Base-by-base conservation (phyloP, 2,113 vertebrate genomes). In the Malaclemys terrapin region DNA sequence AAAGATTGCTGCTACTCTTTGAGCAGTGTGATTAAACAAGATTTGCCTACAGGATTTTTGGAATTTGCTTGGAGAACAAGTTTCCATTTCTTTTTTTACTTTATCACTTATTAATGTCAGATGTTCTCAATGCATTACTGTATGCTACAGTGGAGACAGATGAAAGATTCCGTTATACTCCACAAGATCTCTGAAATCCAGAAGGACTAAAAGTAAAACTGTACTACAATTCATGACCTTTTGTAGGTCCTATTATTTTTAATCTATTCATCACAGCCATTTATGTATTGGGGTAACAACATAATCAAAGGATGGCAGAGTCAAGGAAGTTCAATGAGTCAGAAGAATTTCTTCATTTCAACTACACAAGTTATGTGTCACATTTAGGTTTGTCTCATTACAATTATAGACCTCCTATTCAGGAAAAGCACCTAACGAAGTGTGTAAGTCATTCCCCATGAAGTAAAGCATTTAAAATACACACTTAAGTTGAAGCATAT, bases 391-490 rank as follows among this genome's bases (percentile, higher is more conserved):
- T 31, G 24, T 76, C 5, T 38, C 27, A 3, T 24, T 54, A 14
- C 11, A 56, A 52, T 79, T 56, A 82, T 1, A 25, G 29, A 17
- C 20, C 45, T 42, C 4, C 49, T 38, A 29, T 17, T 87, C 42
- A n/a, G 50, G 50, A 57, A 45, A 45, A 57, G 42, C 27, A 79
- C 22, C 12, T 10, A 19, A 19, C 5, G 8, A 50, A 0, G 1
- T 0, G 0, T 79, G 53, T 24, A 47, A 29, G 17, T 24, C 24
- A 45, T 11, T 50, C 54, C 13, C 56, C 11, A 11, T 2, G 14
- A 17, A 59, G 78, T 54, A 42, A 2, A 82, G 16, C 54, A 49
- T 80, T 91, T 85, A 83, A 89, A 87, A 11, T 17, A 72, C 86
- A 12, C 0, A 0, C 16, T 81, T 75, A 84, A 80, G 50, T 62